Evolutionary conservation across 2,113 vertebrate genomes (phyloP).

Genomic region (Phylloscopus whistleri): DNA sequence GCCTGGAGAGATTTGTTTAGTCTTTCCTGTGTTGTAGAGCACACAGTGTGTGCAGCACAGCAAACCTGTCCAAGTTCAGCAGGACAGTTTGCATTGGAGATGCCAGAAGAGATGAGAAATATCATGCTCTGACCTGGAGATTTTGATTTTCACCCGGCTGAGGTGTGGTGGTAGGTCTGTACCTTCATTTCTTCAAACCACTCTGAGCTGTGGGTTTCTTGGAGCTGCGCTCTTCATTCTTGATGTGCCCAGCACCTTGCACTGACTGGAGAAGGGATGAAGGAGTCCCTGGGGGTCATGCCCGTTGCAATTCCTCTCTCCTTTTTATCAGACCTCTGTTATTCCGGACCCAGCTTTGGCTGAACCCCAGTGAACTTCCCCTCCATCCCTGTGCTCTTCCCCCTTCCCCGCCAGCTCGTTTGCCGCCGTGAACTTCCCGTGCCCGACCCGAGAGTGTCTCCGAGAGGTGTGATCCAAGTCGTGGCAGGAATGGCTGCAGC

Average conservation of each 20-base stretch:
- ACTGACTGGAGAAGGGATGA: background rate
- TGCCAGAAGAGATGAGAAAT: background rate
- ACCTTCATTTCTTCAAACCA: background rate
- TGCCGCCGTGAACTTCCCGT: slow-evolving; percentile 43
- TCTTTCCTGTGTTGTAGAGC: background rate
- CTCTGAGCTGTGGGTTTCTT: background rate
- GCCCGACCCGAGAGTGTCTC: slow-evolving; percentile 4
- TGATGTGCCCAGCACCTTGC: background rate
- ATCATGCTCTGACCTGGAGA: rapidly evolving
- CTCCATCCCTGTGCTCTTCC: background rate
- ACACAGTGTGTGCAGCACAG: background rate
- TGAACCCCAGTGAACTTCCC: slow-evolving; percentile 46
- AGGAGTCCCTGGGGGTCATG: background rate
- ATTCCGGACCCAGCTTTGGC: background rate
- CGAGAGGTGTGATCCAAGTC: background rate
- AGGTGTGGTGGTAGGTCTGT: background rate
- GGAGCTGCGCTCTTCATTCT: background rate
- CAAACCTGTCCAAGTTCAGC: background rate
- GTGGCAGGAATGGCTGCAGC: slow-evolving; percentile 2
- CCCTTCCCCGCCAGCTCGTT: background rate
- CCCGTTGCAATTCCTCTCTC: background rate
- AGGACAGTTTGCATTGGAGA: rapidly evolving
- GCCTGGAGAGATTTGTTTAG: slow-evolving; percentile 25
- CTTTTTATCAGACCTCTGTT: slow-evolving; percentile 5
- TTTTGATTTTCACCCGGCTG: background rate